Base-by-base conservation (phyloP, 37 sponge, comb jelly and placozoan species). In the Geodia barretti region DNA sequence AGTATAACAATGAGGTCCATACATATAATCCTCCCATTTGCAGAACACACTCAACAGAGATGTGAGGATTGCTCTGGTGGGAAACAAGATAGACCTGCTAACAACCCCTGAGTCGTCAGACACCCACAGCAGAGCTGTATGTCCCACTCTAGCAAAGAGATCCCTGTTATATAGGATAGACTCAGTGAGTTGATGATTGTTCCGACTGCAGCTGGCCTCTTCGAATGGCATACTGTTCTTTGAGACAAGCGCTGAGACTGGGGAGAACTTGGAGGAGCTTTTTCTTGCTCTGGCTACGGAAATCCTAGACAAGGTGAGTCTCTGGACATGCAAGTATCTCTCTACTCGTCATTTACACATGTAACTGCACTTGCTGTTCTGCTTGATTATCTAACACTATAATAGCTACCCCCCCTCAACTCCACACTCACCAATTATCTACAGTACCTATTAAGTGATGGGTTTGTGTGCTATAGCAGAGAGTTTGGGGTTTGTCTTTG, bases 61-160 rank as follows among this genome's bases (percentile, higher is more conserved):
- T 36, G 93, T 92, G 24, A 88, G 73, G 64, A 28, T 92, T 24
- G 38, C 84, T 39, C 63, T 92, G 33, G 82, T 84, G 39, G 93
- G 86, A 0, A 92, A 92, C 78, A 92, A 92, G 39, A 41, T 81
- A 2, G 93, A 92, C 58, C 71, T 92, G 8, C 74, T 75, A 40
- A 42, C 66, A 0, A 29, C 78, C 41, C 80, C 89, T 54, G 71
- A 80, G 33, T 73, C 88, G 23, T 37, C 82, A 29, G 67, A 64
- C 31, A 34, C 7, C 54, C 7, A 47, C 11, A 14, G 54, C 54
- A 47, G 54, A 47, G 7, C 54, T 47, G 54, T 47, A 47, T 7
- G 54, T 47, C 14, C 7, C 54, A 7, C 14, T 47, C 14, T 7
- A n/a, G n/a, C n/a, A n/a, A n/a, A n/a, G n/a, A n/a, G n/a, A n/a